A percentile compares a stretch with the other conserved stretches of the same genome.
phyloP scores from a whole-genome alignment of 2,113 vertebrate genomes.

The Gymnocephalus cernua region DNA sequence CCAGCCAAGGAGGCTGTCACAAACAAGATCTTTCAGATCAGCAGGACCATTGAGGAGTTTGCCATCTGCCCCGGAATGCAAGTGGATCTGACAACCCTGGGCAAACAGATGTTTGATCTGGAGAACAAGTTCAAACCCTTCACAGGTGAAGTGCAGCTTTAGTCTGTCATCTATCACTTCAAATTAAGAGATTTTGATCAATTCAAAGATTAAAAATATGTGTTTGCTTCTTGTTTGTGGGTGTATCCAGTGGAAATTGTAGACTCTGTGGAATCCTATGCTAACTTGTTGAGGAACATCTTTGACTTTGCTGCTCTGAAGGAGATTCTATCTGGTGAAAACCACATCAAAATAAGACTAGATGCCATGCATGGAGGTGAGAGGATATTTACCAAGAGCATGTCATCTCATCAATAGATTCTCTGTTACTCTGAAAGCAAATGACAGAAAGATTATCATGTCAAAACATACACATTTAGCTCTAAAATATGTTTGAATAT shows the following conservation, averaged over 20 bases:
- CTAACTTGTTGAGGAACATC: slow-evolving; percentile 93
- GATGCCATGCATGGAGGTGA: slow-evolving; percentile 98
- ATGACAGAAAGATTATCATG: neutral
- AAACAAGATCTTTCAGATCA: slow-evolving; percentile 96
- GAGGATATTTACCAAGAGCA: neutral
- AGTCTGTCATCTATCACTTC: neutral
- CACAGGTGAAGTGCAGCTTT: slow-evolving; percentile 84
- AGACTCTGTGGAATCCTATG: slow-evolving; percentile 95
- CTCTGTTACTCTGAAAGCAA: neutral
- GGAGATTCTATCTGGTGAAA: slow-evolving; percentile 92
- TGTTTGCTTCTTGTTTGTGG: slow-evolving; percentile 7
- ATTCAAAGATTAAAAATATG: neutral
- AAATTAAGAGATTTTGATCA: neutral
- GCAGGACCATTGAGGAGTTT: slow-evolving; percentile 95
- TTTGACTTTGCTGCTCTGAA: slow-evolving; percentile 95
- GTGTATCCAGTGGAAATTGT: slow-evolving; percentile 92
- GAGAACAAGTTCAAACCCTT: slow-evolving; percentile 99
- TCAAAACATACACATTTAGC: too few species aligned
- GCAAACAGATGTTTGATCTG: slow-evolving; percentile 95
- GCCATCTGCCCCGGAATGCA: slow-evolving; percentile 94
- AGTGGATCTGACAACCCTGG: slow-evolving; percentile 91
- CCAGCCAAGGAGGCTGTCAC: slow-evolving; percentile 88
- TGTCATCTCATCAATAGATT: neutral
- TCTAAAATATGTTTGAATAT: neutral
- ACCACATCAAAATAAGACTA: slow-evolving; percentile 91